Evolutionary conservation across 2,888 invertebrate genomes (phyloP).

Genomic region (Coelopa pilipes): DNA sequence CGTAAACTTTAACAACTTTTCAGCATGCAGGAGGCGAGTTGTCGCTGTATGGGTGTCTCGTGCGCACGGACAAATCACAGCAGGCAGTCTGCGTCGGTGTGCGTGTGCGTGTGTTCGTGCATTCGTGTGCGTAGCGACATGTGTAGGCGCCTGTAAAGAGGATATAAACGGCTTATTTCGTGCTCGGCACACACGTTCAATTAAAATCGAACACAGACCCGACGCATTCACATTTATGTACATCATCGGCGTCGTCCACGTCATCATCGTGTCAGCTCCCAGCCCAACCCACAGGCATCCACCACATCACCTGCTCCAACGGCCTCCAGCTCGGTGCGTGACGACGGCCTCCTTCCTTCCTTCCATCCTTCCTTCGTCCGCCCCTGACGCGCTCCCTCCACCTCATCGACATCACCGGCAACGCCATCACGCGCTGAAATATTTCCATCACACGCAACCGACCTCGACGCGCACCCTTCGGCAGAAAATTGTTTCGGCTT

Average conservation of each 20-base stretch:
- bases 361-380: too few relatives aligned
- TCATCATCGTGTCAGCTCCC: not conserved
- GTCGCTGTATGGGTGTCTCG: too few relatives aligned
- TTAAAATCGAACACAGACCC: conserved; percentile 6
- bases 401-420: not conserved
- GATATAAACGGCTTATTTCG: conserved; percentile 24
- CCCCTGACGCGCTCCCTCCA: too few relatives aligned
- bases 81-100: too few relatives aligned
- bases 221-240: not conserved
- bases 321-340: too few relatives aligned
- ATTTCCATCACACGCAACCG: not conserved
- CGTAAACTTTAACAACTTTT: too few relatives aligned
- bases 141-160: not conserved
- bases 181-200: conserved; percentile 14
- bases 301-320: not conserved
- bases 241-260: conserved; percentile 9
- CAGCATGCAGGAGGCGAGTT: too few relatives aligned
- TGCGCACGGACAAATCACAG: too few relatives aligned
- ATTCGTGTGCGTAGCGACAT: too few relatives aligned
- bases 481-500: not conserved
- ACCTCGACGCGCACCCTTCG: not conserved
- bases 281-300: not conserved
- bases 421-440: not conserved
- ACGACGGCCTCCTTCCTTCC: too few relatives aligned
- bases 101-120: too few relatives aligned